These are phyloP conservation scores for Cryptoprocta ferox DNA, from an alignment of 2,797 vertebrate species.

Conservation along the genomic window DNA sequence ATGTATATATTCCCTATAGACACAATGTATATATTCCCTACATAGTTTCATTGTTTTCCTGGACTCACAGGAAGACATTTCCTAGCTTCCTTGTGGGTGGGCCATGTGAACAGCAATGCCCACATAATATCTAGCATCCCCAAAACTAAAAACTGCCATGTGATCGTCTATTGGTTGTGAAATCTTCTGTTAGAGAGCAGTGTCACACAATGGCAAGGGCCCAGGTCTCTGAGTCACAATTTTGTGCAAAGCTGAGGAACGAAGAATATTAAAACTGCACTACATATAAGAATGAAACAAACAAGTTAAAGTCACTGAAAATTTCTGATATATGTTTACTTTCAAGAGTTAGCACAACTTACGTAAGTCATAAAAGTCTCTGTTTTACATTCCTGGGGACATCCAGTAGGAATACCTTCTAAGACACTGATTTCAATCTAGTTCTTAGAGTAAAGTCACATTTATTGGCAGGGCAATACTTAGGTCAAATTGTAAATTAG, in stretches of 20 bases:
- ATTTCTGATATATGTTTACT: not conserved
- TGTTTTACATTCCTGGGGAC: not conserved
- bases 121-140: not conserved
- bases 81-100: accelerated
- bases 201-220: not conserved
- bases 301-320: not conserved
- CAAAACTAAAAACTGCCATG: not conserved
- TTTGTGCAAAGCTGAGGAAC: not conserved
- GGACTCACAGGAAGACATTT: not conserved
- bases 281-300: not conserved
- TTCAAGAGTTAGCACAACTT: not conserved
- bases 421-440: not conserved
- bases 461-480: not conserved
- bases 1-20: not conserved
- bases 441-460: not conserved
- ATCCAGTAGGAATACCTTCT: not conserved
- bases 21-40: not conserved
- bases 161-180: accelerated
- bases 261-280: not conserved
- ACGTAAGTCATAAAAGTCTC: not conserved
- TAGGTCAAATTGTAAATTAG: not conserved
- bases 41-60: not conserved
- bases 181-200: not conserved
- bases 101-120: not conserved
- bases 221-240: not conserved